Evolutionary conservation across 2,888 invertebrate genomes (phyloP), one percentile per base, ranked within the genome.

Genomic region (Synanthedon tipuliformis): DNA sequence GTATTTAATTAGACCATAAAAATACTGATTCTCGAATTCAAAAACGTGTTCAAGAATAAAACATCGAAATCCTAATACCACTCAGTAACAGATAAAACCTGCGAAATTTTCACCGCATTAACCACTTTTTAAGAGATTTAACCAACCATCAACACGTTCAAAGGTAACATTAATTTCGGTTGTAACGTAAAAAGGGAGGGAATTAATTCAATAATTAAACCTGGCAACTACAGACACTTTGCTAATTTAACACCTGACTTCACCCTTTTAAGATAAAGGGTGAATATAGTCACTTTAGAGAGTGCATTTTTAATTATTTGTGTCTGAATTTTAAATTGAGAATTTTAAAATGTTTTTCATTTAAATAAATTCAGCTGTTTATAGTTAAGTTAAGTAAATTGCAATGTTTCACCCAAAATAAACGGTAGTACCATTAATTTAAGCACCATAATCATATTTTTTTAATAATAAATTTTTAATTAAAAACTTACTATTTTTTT

Each of bases 201-300:
- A 64, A 69, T 71, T 71, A 73, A 68, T 68, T 60, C 63, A 53
- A 62, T 68, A 69, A 75, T 75, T 70, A 70, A 60, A 64, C 58
- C 59, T 73, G 72, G 68, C 76, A 75, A 71, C 61, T 60, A 66
- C 78, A 76, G 73, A 64, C 71, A 65, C 74, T 73, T 62, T 59
- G 62, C 68, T 73, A 68, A 78, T 78, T 78, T 74, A 59, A 71
- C 75, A 77, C 78, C 77, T 78, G 77, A 69, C 53, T 73, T 59
- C 56, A 56, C 64, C 51, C 56, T 68, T 73, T 66, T 58, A 63
- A 60, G 61, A 61, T 52, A 61, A 68, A 70, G 64, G 65, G 66
- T 63, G 63, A 52, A 56, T 12, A 50, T 41, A n/a, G 7, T 15
- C 51, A 53, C 51, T 51, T 40, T 15, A 40, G 34, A 41, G 61